Evolutionary conservation across 2,797 vertebrate species (phyloP).

Genomic region (Onychomys leucogaster): DNA sequence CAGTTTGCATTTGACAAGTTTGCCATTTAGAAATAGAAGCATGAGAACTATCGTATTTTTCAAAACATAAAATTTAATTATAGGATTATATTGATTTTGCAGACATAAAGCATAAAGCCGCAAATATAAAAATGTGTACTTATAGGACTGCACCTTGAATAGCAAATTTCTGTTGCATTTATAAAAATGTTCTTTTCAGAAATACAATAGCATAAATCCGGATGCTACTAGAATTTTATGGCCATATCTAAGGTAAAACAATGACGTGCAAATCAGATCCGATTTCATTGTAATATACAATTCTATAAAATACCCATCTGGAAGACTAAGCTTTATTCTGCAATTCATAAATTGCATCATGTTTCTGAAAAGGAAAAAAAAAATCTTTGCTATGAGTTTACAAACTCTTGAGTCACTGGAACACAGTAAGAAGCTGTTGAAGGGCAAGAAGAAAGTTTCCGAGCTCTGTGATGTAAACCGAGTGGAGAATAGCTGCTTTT

Average conservation of each 20-base stretch:
- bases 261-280: constrained; percentile 44
- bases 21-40: constrained; percentile 51
- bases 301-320: constrained; percentile 59
- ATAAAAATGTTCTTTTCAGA: constrained; percentile 51
- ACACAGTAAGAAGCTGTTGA: constrained; percentile 33
- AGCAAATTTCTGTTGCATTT: constrained; percentile 9
- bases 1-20: constrained; percentile 45
- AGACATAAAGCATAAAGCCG: constrained; percentile 38
- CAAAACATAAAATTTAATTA: constrained; percentile 55
- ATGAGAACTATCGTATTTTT: constrained; percentile 55
- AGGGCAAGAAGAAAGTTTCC: constrained; percentile 65
- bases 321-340: constrained; percentile 51
- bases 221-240: constrained; percentile 42
- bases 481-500: constrained; percentile 77
- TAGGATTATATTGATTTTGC: constrained; percentile 58
- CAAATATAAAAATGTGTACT: constrained; percentile 13
- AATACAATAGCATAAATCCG: constrained; percentile 30
- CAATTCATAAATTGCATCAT: constrained; percentile 36
- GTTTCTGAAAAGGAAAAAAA: constrained; percentile 46
- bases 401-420: constrained; percentile 61
- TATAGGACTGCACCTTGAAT: constrained; percentile 25
- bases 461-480: constrained; percentile 48
- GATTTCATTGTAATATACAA: constrained; percentile 45
- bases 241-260: constrained; percentile 25
- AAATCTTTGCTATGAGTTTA: constrained; percentile 26